These are phyloP conservation scores for Dromius quadrimaculatus DNA, from an alignment of 2,888 invertebrate species.

Conservation along the genomic window DNA sequence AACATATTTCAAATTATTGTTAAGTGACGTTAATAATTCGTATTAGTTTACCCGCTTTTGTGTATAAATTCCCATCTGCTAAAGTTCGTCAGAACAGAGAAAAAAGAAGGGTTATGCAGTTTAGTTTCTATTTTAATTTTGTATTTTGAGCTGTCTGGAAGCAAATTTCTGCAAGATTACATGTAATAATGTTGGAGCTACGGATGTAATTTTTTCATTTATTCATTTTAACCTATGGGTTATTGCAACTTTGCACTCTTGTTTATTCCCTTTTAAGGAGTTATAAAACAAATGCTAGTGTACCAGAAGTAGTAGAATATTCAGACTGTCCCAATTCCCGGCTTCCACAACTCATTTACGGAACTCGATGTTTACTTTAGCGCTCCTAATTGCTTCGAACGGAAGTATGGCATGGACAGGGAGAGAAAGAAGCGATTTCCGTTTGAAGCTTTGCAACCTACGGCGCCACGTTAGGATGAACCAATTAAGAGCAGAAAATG, in stretches of 20 bases:
- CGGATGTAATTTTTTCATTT: no score
- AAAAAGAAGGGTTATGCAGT: constrained; percentile 8
- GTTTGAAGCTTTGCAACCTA: constrained; percentile 1
- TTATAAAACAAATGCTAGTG: no score
- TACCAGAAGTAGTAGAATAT: constrained; percentile 6
- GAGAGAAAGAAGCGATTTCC: no score
- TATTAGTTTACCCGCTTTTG: constrained; percentile 15
- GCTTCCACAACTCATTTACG: constrained; percentile 46
- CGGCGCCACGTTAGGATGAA: constrained; percentile 5
- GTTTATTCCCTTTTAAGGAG: no score
- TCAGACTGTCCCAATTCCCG: constrained; percentile 15
- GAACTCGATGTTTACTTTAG: constrained; percentile 48
- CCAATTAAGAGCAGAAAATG: constrained; percentile 37
- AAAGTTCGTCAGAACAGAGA: background rate
- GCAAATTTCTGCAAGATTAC: background rate
- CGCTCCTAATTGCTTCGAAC: constrained; percentile 39
- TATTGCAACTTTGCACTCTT: no score
- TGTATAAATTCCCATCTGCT: constrained; percentile 10
- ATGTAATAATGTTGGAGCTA: background rate
- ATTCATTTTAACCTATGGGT: no score
- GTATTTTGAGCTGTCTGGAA: no score
- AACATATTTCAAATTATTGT: constrained; percentile 19
- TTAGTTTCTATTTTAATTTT: no score
- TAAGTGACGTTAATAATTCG: constrained; percentile 10
- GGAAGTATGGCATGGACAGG: constrained; percentile 9